Conservation (phyloP, 2,113 vertebrate species). For the Entelurus aequoreus region DNA sequence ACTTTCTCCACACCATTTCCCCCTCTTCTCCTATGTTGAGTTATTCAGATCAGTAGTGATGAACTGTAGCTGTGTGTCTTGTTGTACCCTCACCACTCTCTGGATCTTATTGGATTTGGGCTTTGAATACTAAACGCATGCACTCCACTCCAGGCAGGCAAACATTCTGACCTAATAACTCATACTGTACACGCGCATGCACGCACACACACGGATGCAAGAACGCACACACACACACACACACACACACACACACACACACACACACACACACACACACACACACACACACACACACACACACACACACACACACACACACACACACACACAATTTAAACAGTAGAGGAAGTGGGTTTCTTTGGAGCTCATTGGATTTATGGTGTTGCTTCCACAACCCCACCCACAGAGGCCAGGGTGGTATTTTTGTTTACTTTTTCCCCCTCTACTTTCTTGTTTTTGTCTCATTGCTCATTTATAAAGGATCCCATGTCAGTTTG, state of each 20-base stretch:
- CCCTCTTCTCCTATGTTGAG: constrained; percentile 32
- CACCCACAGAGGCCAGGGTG: constrained; percentile 30
- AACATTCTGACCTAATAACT: constrained; percentile 30
- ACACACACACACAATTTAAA: constrained; percentile 16
- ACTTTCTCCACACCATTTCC: neutral
- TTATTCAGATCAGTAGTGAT: constrained; percentile 37
- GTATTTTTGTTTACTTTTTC: neutral
- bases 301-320: too few relatives aligned
- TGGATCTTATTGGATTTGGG: constrained; percentile 56
- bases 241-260: too few relatives aligned
- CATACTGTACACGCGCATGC: constrained; percentile 19
- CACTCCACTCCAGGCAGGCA: constrained; percentile 42
- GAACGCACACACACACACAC: too few relatives aligned
- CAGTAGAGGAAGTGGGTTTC: constrained; percentile 57
- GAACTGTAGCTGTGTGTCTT: constrained; percentile 45
- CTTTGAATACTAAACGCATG: constrained; percentile 65
- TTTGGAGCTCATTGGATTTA: constrained; percentile 50
- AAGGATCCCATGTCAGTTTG: too few relatives aligned
- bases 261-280: too few relatives aligned
- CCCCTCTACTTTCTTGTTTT: too few relatives aligned
- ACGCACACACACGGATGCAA: constrained; percentile 10
- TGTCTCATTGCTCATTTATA: too few relatives aligned
- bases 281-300: too few relatives aligned
- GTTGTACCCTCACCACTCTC: constrained; percentile 48
- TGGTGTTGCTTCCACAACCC: constrained; percentile 16